Conservation (phyloP, 2,888 invertebrate species). For the Conomelus anceps region DNA sequence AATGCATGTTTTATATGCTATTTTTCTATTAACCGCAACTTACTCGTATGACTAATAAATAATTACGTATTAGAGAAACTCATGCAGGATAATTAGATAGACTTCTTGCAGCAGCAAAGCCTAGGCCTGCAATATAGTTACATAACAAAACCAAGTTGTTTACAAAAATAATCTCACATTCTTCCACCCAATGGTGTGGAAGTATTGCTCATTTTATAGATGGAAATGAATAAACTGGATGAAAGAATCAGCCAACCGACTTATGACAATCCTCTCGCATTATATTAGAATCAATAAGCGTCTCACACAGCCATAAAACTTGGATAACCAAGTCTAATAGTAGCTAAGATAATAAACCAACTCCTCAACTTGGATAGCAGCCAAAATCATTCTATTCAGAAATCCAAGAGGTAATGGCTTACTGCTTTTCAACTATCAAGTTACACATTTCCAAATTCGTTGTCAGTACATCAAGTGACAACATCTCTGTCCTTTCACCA, state of each 20-base stretch:
- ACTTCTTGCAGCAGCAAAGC: background rate
- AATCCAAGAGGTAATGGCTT: background rate
- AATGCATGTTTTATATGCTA: background rate
- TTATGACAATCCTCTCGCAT: background rate
- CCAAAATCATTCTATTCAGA: background rate
- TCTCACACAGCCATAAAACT: background rate
- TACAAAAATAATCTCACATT: background rate
- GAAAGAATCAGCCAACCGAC: background rate
- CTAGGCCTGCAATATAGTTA: background rate
- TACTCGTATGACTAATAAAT: background rate
- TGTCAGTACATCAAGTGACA: background rate
- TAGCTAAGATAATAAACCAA: background rate
- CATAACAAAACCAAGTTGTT: background rate
- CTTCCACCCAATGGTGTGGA: background rate
- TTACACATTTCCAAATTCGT: background rate
- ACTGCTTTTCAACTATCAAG: background rate
- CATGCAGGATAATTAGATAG: background rate
- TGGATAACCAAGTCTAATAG: background rate
- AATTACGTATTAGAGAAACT: background rate
- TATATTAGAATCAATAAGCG: background rate
- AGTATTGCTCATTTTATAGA: background rate
- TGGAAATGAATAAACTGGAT: background rate
- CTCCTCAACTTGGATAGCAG: background rate
- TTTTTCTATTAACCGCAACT: background rate
- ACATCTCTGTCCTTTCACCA: background rate